Evolutionary conservation across 2,888 invertebrate genomes (phyloP).

Genomic region (Cerastis leucographa): DNA sequence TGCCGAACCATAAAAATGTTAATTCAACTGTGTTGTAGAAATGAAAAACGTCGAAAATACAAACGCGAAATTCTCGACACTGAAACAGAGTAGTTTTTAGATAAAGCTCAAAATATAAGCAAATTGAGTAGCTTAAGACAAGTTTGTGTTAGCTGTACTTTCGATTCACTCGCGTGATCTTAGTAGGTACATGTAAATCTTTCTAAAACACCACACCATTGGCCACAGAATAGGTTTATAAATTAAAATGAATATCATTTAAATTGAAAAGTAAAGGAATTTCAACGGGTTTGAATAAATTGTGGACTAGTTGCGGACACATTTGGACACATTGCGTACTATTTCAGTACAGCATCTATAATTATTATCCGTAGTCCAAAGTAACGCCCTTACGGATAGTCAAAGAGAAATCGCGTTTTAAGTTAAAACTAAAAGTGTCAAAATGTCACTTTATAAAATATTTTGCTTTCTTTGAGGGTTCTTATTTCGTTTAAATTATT

Average conservation of each 20-base stretch:
- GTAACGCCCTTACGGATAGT: neutral
- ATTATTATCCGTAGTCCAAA: neutral
- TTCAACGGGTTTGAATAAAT: neutral
- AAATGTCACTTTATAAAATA: neutral
- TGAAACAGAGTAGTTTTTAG: slow-evolving; percentile 32
- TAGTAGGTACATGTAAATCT: neutral
- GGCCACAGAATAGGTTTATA: neutral
- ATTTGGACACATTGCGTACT: too few relatives aligned
- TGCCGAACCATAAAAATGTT: slow-evolving; percentile 83
- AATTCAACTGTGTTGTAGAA: slow-evolving; percentile 78
- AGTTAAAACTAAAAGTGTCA: neutral
- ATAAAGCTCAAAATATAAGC: slow-evolving; percentile 28
- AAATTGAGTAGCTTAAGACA: slow-evolving; percentile 40
- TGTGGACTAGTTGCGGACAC: too few relatives aligned
- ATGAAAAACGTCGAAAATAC: slow-evolving; percentile 78
- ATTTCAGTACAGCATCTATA: neutral
- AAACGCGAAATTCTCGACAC: slow-evolving; percentile 65
- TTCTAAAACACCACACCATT: neutral
- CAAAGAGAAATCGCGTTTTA: neutral
- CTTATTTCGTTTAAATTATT: too few relatives aligned
- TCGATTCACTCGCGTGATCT: neutral
- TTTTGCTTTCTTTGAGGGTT: too few relatives aligned
- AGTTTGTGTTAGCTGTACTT: neutral
- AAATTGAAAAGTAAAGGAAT: neutral
- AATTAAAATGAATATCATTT: neutral